phyloP scores from a whole-genome alignment of 2,888 invertebrate genomes.

The Nasonia oneida region DNA sequence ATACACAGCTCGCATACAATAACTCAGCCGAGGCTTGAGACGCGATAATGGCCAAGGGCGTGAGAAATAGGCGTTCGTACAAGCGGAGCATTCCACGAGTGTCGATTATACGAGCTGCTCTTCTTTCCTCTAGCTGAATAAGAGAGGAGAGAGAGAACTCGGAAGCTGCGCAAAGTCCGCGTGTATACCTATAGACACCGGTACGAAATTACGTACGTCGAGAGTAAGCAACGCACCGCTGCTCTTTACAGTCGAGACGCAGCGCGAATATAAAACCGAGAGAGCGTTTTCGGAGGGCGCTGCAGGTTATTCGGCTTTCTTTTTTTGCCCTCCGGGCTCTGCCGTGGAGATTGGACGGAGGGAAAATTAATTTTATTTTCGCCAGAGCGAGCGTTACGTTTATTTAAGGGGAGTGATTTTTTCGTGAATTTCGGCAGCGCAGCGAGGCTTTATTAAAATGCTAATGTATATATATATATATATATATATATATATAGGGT shows the following conservation, averaged over 20 bases:
- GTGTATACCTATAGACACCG: background rate
- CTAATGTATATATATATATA: background rate
- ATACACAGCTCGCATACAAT: constrained; percentile 38
- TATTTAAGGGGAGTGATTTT: background rate
- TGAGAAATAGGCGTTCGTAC: constrained; percentile 66
- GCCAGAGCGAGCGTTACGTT: background rate
- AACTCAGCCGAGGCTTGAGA: constrained; percentile 61
- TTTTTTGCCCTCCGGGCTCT: background rate
- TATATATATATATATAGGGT: background rate
- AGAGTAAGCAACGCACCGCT: constrained; percentile 18
- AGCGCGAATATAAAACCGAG: background rate
- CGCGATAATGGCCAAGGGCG: constrained; percentile 64
- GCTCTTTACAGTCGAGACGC: background rate
- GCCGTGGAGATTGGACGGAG: background rate
- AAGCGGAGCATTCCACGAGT: constrained; percentile 26
- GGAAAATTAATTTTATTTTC: background rate
- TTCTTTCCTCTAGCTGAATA: background rate
- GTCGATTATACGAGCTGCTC: constrained; percentile 41
- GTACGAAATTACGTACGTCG: constrained; percentile 4
- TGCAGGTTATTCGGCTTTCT: background rate
- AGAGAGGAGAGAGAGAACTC: constrained; percentile 3
- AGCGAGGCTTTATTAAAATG: background rate
- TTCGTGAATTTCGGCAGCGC: background rate
- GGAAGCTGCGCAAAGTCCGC: background rate
- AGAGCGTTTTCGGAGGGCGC: background rate